Conservation (phyloP, 2,888 invertebrate species). For the Liposcelis brunnea region DNA sequence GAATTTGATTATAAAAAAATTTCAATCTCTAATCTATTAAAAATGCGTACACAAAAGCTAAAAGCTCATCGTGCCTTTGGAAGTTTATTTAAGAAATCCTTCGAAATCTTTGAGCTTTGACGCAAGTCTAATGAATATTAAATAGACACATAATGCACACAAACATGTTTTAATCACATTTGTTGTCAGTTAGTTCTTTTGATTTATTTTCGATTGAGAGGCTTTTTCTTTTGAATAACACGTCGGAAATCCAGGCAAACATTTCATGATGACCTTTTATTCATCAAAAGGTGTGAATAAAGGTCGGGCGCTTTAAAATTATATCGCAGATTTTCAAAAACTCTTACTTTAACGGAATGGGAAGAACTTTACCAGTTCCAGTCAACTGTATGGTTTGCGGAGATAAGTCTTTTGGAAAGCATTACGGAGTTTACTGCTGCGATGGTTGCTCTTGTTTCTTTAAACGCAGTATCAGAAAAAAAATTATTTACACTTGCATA, state of each 20-base stretch:
- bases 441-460: conserved; percentile 85
- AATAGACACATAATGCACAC: too few species aligned
- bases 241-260: background rate
- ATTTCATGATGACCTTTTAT: conserved; percentile 8
- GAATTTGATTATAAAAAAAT: too few species aligned
- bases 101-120: too few species aligned
- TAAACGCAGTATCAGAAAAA: conserved; percentile 61
- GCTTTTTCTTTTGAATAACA: background rate
- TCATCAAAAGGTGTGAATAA: background rate
- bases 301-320: too few species aligned
- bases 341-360: conserved; percentile 20
- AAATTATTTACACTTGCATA: conserved; percentile 58
- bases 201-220: too few species aligned
- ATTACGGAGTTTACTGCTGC: conserved; percentile 70
- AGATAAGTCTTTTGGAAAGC: conserved; percentile 67
- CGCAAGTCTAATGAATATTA: too few species aligned
- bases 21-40: too few species aligned
- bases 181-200: background rate
- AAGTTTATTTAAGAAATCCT: too few species aligned
- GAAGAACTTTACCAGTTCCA: conserved; percentile 42
- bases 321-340: background rate
- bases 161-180: too few species aligned
- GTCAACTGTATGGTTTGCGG: conserved; percentile 64
- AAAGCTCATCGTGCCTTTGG: too few species aligned
- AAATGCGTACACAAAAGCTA: too few species aligned